A percentile compares a stretch with the other conserved stretches of the same genome.
These are phyloP conservation scores for human DNA, from an alignment of 2,113 vertebrate species.

Conservation along the genomic window DNA sequence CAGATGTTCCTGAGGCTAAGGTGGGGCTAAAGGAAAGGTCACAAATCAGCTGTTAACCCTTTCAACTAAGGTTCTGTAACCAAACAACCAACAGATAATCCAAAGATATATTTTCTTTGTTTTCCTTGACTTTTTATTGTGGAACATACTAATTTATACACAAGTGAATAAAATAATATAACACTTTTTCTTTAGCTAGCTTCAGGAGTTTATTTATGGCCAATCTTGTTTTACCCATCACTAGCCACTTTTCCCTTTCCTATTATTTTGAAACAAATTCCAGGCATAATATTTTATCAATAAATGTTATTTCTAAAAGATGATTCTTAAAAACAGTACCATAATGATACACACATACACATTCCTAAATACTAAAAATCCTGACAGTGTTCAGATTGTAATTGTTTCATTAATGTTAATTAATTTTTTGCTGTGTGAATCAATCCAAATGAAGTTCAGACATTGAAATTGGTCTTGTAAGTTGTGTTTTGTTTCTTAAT, in stretches of 20 bases:
- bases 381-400: neutral
- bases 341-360: neutral
- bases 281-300: neutral
- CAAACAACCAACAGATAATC: neutral
- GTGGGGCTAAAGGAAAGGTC: neutral
- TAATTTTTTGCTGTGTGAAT: neutral
- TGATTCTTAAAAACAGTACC: neutral
- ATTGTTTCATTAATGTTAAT: neutral
- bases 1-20: neutral
- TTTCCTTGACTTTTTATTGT: neutral
- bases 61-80: neutral
- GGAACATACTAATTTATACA: neutral
- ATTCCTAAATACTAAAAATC: constrained; percentile 3
- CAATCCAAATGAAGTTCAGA: neutral
- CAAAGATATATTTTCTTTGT: neutral
- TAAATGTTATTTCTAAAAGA: neutral
- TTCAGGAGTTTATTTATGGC: neutral
- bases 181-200: neutral
- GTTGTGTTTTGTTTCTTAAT: neutral
- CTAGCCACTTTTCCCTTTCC: neutral
- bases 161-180: neutral
- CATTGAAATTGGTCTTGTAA: neutral
- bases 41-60: neutral
- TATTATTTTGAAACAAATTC: constrained; percentile 30
- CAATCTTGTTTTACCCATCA: neutral